A percentile compares a stretch with the other conserved stretches of the same genome.
Conservation (phyloP, 2,113 vertebrate species). For the Vulpes vulpes region DNA sequence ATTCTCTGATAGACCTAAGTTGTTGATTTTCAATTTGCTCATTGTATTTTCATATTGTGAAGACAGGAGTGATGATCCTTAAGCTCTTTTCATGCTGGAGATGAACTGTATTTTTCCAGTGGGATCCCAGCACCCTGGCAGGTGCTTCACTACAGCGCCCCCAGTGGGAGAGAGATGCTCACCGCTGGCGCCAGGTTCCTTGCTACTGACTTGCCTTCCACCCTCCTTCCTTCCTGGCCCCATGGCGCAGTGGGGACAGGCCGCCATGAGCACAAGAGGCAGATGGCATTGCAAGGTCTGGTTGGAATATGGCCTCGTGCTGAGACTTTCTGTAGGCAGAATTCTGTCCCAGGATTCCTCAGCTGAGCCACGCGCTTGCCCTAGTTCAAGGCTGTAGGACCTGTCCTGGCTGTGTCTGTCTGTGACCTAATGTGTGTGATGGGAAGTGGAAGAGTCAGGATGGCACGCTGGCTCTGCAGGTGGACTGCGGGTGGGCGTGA, state of each 20-base stretch:
- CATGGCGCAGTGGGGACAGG: rapidly evolving
- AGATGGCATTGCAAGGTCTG: not conserved
- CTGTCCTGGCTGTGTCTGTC: rapidly evolving
- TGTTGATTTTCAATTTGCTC: not conserved
- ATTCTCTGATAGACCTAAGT: not conserved
- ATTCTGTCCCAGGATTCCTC: not conserved
- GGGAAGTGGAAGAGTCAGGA: rapidly evolving
- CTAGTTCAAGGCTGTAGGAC: rapidly evolving
- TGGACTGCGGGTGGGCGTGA: rapidly evolving
- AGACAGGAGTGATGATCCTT: no score
- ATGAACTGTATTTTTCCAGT: not conserved
- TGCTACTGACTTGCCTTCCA: rapidly evolving
- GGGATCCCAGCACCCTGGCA: rapidly evolving
- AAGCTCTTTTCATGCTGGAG: not conserved
- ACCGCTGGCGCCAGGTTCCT: rapidly evolving
- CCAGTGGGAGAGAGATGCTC: not conserved
- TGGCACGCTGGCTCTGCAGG: rapidly evolving
- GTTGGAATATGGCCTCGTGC: rapidly evolving
- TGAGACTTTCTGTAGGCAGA: rapidly evolving
- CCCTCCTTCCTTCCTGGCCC: not conserved
- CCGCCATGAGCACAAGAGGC: rapidly evolving
- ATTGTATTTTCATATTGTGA: not conserved
- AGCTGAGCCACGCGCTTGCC: not conserved
- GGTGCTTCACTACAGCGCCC: rapidly evolving
- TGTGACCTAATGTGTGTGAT: rapidly evolving